Evolutionary conservation across 2,797 vertebrate genomes (phyloP), one percentile per base, ranked within the genome.

Genomic region (Acestrorhynchus altus): DNA sequence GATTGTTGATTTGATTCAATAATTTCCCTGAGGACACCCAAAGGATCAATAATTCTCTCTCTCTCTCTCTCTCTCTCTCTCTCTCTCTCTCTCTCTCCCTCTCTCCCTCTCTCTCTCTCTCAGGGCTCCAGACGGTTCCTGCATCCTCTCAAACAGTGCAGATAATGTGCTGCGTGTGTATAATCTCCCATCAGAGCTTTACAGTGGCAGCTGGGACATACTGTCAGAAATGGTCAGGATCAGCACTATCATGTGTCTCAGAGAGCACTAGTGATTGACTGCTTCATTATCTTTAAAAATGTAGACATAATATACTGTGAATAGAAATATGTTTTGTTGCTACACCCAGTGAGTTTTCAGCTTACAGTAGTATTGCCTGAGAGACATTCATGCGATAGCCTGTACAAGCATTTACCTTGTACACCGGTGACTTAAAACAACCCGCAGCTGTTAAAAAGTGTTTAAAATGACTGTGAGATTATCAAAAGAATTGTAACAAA

Each of bases 71-170:
- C 10, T 47, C 15, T 80, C 74, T 16, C 11, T 47, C 8, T 22
- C 4, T 65, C 47, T 52, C 16, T 52, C n/a, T 66, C 42, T 20
- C 16, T 59, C 22, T 12, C 20, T 4, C 4, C 31, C 11, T 56
- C 35, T 68, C 9, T 40, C 22, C 35, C 65, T 70, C 1, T 20
- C n/a, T 40, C 3, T 15, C 10, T 47, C 15, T 80, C 74, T 51
- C 76, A 89, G 96, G 96, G 96, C 96, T 4, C 96, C 96, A 0
- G 96, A 97, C 26, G 96, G 96, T 72, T 95, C 95, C 26, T 97
- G 96, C 57, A 91, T 98, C 81, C 88, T 98, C 80, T 95, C 95
- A 78, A 98, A 95, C 90, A 97, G 96, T 42, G 96, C 95, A 15
- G 96, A 98, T 90, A 96, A 98, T 51, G 85, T 94, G n/a, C 89